phyloP scores from a whole-genome alignment of 2,113 vertebrate genomes.

The Daboia siamensis region DNA sequence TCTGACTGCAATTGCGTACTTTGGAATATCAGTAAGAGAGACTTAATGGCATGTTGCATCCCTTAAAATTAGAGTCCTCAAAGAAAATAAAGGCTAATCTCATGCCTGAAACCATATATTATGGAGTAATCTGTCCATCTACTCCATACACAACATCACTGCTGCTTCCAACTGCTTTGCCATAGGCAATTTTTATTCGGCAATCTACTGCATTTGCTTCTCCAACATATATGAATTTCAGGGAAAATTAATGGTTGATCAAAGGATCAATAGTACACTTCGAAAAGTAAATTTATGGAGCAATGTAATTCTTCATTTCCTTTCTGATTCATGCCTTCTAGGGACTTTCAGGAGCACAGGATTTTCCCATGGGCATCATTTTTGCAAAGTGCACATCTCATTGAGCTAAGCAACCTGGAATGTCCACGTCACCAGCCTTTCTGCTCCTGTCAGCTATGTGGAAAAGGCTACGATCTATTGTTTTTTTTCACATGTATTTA shows the following conservation, averaged over 20 bases:
- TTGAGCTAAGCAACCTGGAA: slow-evolving; percentile 1
- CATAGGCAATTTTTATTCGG: neutral
- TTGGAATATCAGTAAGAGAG: neutral
- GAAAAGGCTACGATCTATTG: neutral
- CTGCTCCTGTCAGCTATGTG: neutral
- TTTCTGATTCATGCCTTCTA: neutral
- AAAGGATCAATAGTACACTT: slow-evolving; percentile 29
- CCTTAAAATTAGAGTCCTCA: neutral
- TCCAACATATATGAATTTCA: neutral
- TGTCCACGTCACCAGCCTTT: neutral
- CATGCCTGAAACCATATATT: neutral
- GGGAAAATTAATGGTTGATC: neutral
- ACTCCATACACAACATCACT: neutral
- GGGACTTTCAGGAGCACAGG: neutral
- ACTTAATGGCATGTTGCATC: neutral
- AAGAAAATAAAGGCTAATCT: neutral
- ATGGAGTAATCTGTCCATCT: neutral
- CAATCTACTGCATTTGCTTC: neutral
- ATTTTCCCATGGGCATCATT: neutral
- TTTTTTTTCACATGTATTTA: neutral
- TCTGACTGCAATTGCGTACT: neutral
- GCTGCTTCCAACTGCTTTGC: neutral
- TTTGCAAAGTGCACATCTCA: slow-evolving; percentile 1
- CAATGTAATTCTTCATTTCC: slow-evolving; percentile 4
- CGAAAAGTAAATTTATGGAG: slow-evolving; percentile 27